Conservation (phyloP, 2,797 vertebrate genomes). For the Ataeniobius toweri region DNA sequence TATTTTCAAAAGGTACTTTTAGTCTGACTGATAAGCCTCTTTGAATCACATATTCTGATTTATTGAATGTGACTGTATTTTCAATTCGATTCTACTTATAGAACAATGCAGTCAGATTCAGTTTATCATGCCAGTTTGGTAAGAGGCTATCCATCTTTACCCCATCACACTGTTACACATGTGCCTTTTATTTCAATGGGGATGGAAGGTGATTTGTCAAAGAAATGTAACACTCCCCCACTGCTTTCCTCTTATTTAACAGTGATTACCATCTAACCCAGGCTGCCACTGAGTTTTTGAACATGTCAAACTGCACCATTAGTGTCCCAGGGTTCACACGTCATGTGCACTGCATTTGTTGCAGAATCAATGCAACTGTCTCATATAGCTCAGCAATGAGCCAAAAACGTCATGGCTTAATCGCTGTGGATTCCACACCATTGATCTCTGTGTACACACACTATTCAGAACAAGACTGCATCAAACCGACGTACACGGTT, state of each 20-base stretch:
- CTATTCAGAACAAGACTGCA: background rate
- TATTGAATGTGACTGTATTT: too few species aligned
- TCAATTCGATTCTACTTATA: background rate
- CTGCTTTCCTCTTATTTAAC: background rate
- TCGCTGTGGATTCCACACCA: background rate
- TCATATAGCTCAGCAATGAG: background rate
- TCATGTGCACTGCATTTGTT: background rate
- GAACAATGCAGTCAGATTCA: background rate
- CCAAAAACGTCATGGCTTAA: background rate
- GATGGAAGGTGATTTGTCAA: background rate
- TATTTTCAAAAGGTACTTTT: too few species aligned
- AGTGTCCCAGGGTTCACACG: background rate
- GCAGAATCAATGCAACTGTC: too few species aligned
- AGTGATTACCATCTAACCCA: too few species aligned
- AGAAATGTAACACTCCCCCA: background rate
- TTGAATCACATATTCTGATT: too few species aligned
- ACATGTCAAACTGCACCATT: background rate
- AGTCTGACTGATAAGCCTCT: too few species aligned
- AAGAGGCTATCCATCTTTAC: background rate
- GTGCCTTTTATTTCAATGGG: background rate
- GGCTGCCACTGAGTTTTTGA: background rate
- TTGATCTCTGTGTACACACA: background rate
- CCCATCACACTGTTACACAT: background rate
- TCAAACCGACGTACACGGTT: background rate
- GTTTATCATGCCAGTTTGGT: background rate